These are phyloP conservation scores for Pedionomus torquatus DNA, from an alignment of 2,113 vertebrate species.

Conservation along the genomic window DNA sequence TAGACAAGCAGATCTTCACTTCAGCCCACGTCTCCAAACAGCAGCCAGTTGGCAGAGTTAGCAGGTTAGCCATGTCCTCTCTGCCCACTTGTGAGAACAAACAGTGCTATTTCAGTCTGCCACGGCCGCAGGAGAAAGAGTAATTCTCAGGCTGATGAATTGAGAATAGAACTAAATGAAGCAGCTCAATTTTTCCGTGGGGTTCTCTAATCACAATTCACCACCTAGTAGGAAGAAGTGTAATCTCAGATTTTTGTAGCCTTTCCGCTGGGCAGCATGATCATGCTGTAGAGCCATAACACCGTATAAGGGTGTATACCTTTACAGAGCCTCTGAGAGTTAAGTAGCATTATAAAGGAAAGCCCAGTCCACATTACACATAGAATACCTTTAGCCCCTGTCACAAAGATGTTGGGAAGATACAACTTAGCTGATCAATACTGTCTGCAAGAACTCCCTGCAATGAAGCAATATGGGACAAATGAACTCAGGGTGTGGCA, in stretches of 20 bases:
- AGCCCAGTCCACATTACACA: not conserved
- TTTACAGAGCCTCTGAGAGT: not conserved
- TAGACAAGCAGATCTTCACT: conserved; percentile 11
- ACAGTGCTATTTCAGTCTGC: conserved; percentile 22
- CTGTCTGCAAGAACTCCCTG: not conserved
- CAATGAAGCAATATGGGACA: not conserved
- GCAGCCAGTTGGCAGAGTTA: not conserved
- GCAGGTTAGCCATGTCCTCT: conserved; percentile 20
- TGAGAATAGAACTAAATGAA: conserved; percentile 36
- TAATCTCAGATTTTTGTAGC: not conserved
- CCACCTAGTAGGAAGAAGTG: not conserved
- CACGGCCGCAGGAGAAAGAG: not conserved
- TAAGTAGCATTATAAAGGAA: not conserved
- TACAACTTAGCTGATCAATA: not conserved
- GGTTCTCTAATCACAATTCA: conserved; percentile 36
- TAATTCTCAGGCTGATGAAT: conserved; percentile 41
- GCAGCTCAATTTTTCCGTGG: not conserved
- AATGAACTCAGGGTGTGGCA: not conserved
- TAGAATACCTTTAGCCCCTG: not conserved
- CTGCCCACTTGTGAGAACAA: conserved; percentile 42
- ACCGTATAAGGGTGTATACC: not conserved
- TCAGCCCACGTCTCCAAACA: not conserved
- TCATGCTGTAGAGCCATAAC: not conserved
- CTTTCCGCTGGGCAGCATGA: not conserved
- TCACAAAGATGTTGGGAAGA: not conserved